These are phyloP conservation scores for Pseudomyrmex pallidus DNA, from an alignment of 1,140 invertebrate genomes.

Conservation along the genomic window DNA sequence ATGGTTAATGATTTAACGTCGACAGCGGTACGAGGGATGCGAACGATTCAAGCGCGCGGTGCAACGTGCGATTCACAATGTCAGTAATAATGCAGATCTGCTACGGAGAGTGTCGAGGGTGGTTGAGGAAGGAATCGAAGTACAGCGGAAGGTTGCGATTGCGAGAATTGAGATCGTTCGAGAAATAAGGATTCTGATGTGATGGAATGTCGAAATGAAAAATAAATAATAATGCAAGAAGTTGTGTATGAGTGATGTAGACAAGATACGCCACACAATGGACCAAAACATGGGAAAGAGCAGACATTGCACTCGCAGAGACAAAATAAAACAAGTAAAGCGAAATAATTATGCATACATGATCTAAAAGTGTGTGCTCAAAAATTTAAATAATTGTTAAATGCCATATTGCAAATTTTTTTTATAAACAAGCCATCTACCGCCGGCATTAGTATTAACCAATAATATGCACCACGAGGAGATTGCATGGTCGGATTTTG, in stretches of 20 bases:
- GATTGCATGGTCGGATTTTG: no score
- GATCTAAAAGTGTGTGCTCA: background rate
- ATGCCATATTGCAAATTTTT: background rate
- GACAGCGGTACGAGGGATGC: conserved; percentile 37
- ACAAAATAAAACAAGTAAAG: background rate
- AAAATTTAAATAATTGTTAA: background rate
- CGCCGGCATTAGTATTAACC: no score
- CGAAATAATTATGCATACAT: conserved; percentile 2
- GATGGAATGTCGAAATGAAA: background rate
- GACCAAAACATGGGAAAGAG: background rate
- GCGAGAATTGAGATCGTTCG: background rate
- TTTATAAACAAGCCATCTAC: no score
- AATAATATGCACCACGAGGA: no score
- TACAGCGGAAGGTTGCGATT: background rate
- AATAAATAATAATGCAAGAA: background rate
- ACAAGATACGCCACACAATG: no score
- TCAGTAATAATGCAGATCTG: conserved; percentile 72
- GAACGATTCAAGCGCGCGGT: conserved; percentile 50
- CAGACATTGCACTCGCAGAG: background rate
- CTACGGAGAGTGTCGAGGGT: background rate
- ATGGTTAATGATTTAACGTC: conserved; percentile 70
- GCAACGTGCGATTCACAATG: conserved; percentile 43
- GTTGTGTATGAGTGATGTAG: background rate
- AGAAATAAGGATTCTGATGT: background rate
- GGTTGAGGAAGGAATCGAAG: background rate